Base-by-base conservation (phyloP, 1,140 invertebrate species). In the Linepithema humile region DNA sequence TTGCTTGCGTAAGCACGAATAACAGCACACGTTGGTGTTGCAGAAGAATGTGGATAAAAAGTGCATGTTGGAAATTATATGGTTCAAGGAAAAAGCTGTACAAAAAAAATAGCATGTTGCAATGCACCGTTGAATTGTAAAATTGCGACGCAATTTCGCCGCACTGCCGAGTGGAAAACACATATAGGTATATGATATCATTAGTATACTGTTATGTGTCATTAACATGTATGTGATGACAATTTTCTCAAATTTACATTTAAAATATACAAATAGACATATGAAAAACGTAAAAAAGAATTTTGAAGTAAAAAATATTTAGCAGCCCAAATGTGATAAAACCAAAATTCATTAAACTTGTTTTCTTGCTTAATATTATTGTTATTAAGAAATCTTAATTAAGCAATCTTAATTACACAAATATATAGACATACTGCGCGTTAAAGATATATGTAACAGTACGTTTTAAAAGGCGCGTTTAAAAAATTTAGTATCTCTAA, bases 11-110 rank as follows among this genome's bases (percentile, higher is more conserved):
- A 53, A 67, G 23, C 32, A 20, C 10, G 45, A 69, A 69, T 15
- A 55, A 67, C 32, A 35, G 48, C 48, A 40, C 23, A 7, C 26
- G 26, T 60, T 12, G 40, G 2, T 6, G 17, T 20, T 15, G 17
- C n/a, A 1, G 26, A 75, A 40, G 57, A 69, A 40, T 69, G 23
- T 10, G 17, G 17, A n/a, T 7, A 53, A 53, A 75, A 40, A 38
- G 45, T 38, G 43, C 20, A 50, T 3, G 32, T 12, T 29, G 17
- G n/a, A 50, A 53, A 78, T 78, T 78, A 78, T 67, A 23, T 55
- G 23, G 60, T 45, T 55, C 35, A 55, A 78, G 62, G 62, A 78
- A 78, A 77, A 40, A 55, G 17, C 35, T 65, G 20, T 17, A 67
- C 53, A 38, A 65, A 53, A 29, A 53, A 67, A 4, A 10, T 5